A percentile compares a stretch with the other conserved stretches of the same genome.
Conservation (phyloP, 1,140 invertebrate species). For the Heterodera schachtii region DNA sequence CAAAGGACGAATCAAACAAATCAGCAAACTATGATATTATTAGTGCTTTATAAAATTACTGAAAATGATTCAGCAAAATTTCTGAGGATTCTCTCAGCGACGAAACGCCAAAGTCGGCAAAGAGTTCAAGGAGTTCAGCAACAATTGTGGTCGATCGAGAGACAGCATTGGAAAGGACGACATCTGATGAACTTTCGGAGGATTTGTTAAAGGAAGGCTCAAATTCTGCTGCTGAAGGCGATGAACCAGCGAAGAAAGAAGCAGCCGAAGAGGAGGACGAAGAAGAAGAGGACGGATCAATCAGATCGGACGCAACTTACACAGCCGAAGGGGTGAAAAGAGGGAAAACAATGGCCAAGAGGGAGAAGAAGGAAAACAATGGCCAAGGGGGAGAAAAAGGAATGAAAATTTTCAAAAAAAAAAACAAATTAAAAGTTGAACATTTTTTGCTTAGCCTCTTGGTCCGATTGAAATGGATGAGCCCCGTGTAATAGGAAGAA, state of each 20-base stretch:
- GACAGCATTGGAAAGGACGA: background rate
- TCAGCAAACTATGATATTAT: background rate
- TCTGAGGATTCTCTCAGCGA: background rate
- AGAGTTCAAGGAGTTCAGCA: background rate
- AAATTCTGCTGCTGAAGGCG: background rate
- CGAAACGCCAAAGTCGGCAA: background rate
- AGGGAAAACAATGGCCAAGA: too few relatives aligned
- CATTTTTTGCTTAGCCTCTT: background rate
- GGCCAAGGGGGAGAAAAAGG: too few relatives aligned
- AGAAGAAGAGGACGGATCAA: conserved; percentile 16
- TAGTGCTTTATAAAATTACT: background rate
- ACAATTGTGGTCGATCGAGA: background rate
- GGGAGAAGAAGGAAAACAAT: too few relatives aligned
- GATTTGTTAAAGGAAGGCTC: conserved; percentile 17
- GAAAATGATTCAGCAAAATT: background rate
- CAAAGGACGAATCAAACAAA: background rate
- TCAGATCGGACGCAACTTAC: conserved; percentile 31
- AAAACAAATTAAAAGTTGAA: background rate
- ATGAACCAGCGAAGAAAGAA: background rate
- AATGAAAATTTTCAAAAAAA: too few relatives aligned
- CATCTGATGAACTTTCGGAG: background rate
- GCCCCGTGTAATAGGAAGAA: background rate
- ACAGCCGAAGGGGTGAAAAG: conserved; percentile 8
- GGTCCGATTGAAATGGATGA: conserved; percentile 28
- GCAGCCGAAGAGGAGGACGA: conserved; percentile 22